These are phyloP conservation scores for Rhodeus uyekii DNA, from an alignment of 2,797 vertebrate genomes.

Conservation along the genomic window DNA sequence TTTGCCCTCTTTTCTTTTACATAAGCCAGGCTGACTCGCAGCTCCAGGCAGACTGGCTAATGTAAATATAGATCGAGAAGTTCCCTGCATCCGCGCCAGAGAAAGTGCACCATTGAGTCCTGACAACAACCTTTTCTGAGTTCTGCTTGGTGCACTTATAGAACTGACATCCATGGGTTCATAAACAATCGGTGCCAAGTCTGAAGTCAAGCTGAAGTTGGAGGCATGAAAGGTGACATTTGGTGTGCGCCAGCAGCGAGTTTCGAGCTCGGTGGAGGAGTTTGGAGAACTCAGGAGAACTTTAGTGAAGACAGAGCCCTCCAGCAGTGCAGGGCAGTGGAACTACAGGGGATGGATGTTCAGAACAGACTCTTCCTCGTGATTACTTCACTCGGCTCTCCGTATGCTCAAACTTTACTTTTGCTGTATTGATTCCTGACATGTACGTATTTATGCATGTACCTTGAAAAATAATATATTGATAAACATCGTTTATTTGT, in stretches of 20 bases:
- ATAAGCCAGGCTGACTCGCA: constrained; percentile 49
- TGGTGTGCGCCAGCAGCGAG: constrained; percentile 35
- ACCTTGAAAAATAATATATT: neutral
- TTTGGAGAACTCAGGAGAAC: constrained; percentile 49
- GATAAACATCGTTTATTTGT: too few species aligned
- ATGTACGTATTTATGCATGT: neutral
- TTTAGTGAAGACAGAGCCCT: constrained; percentile 30
- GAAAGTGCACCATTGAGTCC: constrained; percentile 27
- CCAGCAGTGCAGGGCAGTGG: constrained; percentile 25
- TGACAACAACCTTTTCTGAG: constrained; percentile 41
- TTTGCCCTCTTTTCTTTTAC: constrained; percentile 49
- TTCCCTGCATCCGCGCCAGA: constrained; percentile 43
- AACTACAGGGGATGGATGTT: constrained; percentile 45
- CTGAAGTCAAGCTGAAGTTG: constrained; percentile 42
- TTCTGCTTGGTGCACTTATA: constrained; percentile 18
- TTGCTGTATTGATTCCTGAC: neutral
- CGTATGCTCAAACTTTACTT: neutral
- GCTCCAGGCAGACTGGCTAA: constrained; percentile 51
- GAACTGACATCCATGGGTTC: constrained; percentile 40
- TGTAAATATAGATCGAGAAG: constrained; percentile 56
- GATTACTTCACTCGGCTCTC: constrained; percentile 16
- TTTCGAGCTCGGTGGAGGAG: constrained; percentile 46
- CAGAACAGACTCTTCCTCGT: constrained; percentile 22
- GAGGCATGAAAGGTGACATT: constrained; percentile 47
- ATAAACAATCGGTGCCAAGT: constrained; percentile 35